These are phyloP conservation scores for Steinernema khuongi DNA, from an alignment of 1,140 invertebrate species.

Conservation along the genomic window DNA sequence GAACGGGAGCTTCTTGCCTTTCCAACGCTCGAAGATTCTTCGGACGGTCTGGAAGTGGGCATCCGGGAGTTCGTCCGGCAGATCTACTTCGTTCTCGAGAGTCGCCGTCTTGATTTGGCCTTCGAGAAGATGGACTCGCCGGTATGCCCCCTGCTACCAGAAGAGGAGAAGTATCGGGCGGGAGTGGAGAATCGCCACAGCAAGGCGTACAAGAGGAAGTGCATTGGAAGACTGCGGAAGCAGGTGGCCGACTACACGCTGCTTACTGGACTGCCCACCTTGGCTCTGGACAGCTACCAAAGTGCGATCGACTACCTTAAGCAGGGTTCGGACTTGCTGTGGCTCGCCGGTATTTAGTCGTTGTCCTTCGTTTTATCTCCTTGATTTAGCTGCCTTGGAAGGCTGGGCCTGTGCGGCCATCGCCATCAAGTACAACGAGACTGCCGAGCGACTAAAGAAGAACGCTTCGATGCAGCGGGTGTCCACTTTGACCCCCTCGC, in stretches of 20 bases:
- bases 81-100: conserved; percentile 55
- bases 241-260: conserved; percentile 53
- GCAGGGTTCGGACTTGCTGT: conserved; percentile 45
- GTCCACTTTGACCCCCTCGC: conserved; percentile 33
- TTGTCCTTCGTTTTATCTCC: conserved; percentile 2
- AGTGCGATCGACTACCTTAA: conserved; percentile 51
- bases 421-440: conserved; percentile 35
- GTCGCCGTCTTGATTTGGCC: conserved; percentile 43
- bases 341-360: conserved; percentile 48
- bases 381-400: conserved; percentile 50
- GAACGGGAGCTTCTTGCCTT: conserved; percentile 36
- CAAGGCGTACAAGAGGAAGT: conserved; percentile 50
- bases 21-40: conserved; percentile 35
- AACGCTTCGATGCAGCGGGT: conserved; percentile 28
- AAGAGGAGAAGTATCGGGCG: conserved; percentile 52
- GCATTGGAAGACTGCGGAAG: conserved; percentile 53
- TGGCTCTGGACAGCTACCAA: conserved; percentile 50
- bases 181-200: conserved; percentile 51
- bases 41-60: conserved; percentile 42
- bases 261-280: conserved; percentile 46
- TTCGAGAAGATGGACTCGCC: conserved; percentile 49
- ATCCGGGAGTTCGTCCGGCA: conserved; percentile 50
- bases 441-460: conserved; percentile 16
- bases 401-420: conserved; percentile 54
- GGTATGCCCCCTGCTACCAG: conserved; percentile 45